Conservation (phyloP, 2,113 vertebrate species). For the Poecile atricapillus region DNA sequence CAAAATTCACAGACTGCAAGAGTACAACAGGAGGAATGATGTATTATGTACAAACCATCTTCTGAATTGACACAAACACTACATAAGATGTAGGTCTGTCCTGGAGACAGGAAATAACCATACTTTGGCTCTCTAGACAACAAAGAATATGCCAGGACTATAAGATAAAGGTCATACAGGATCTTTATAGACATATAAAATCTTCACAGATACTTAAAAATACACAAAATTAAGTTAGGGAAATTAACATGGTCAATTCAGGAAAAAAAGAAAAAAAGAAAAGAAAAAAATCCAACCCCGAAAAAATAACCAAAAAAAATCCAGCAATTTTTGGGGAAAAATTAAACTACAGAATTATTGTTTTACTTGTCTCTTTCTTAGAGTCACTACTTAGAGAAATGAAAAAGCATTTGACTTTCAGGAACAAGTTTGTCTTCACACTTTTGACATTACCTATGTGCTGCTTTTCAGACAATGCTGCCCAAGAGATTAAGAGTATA, state of each 20-base stretch:
- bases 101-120: background rate
- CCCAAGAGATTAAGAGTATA: background rate
- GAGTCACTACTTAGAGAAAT: background rate
- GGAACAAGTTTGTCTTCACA: background rate
- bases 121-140: background rate
- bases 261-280: too few species aligned
- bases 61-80: background rate
- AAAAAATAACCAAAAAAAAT: background rate
- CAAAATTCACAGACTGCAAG: background rate
- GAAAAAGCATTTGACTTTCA: background rate
- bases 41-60: background rate
- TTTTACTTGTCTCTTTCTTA: background rate
- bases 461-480: background rate
- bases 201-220: background rate
- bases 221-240: background rate
- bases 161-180: background rate
- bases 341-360: background rate
- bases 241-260: background rate
- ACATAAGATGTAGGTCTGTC: background rate
- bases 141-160: background rate
- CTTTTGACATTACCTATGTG: background rate
- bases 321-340: background rate
- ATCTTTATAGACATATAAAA: background rate
- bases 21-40: background rate
- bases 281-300: too few species aligned